These are phyloP conservation scores for Centruroides sculpturatus DNA, from an alignment of 1,140 invertebrate genomes.

Conservation along the genomic window DNA sequence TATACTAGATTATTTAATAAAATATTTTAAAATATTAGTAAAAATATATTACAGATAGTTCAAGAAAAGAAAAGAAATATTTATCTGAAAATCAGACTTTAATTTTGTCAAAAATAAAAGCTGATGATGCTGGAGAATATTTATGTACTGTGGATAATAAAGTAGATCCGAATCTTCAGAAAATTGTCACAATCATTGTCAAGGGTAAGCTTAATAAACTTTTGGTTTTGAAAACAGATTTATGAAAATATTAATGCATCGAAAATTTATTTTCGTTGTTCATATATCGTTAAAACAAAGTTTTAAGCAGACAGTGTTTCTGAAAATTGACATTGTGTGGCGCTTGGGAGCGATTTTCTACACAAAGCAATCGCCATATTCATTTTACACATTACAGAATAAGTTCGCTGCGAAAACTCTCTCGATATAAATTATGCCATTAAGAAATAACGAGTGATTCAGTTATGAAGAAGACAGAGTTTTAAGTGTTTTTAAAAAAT, in stretches of 20 bases:
- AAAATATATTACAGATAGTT: neutral
- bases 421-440: neutral
- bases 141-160: conserved; percentile 6
- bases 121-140: conserved; percentile 6
- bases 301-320: neutral
- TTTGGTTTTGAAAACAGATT: neutral
- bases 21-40: neutral
- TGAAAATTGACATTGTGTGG: conserved; percentile 1
- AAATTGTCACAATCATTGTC: neutral
- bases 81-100: neutral
- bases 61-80: neutral
- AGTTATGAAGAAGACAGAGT: neutral
- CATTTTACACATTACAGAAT: neutral
- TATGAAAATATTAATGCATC: too few species aligned
- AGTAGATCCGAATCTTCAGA: neutral
- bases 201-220: conserved; percentile 1
- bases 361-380: too few species aligned
- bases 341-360: neutral
- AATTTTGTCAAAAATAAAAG: neutral
- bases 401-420: neutral
- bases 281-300: too few species aligned
- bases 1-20: neutral
- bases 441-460: neutral
- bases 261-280: too few species aligned
- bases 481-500: neutral